Evolutionary conservation across 92 coral and sea anemone genomes (phyloP), one percentile per base, ranked within the genome.

Genomic region (Porites lobata): DNA sequence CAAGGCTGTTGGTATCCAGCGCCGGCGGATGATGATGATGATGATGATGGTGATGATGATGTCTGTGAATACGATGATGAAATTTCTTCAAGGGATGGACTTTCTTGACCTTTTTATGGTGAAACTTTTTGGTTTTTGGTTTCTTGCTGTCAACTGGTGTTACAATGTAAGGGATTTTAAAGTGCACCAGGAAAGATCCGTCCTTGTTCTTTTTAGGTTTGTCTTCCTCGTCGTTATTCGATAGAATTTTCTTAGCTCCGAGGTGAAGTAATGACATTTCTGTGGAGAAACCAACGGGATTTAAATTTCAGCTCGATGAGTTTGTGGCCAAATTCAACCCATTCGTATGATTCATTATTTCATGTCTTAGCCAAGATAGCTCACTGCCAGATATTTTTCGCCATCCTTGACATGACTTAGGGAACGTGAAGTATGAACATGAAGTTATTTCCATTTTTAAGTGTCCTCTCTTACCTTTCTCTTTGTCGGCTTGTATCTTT

Each of bases 101-200:
- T 53, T 84, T 84, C 65, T 84, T 84, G 51, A 7, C 74, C 61
- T 56, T 56, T 56, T 56, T 88, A 59, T 74, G 93, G 18, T 72
- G 84, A 72, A 51, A 84, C 24, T 84, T 84, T 14, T 81, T 82
- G 8, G 81, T 56, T 13, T 86, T 86, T n/a, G 80, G 74, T 66
- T 95, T 93, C 63, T 80, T 84, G 50, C 77, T 83, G 24, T 76
- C 84, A 12, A 95, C 92, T 64, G 96, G 96, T 61, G 98, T 95
- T 5, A 95, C 98, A 50, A 95, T 79, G 84, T 95, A 95, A 56
- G 98, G 98, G 75, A 95, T 91, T 75, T 95, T 95, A 66, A 95
- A 95, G 77, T 95, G 92, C 22, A 95, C 90, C 26, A 95, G 93
- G 69, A 95, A 95, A 1, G 96, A 93, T 8, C 93, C 96, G 65